Base-by-base conservation (phyloP, 2,888 invertebrate species). In the Agapostemon virescens region DNA sequence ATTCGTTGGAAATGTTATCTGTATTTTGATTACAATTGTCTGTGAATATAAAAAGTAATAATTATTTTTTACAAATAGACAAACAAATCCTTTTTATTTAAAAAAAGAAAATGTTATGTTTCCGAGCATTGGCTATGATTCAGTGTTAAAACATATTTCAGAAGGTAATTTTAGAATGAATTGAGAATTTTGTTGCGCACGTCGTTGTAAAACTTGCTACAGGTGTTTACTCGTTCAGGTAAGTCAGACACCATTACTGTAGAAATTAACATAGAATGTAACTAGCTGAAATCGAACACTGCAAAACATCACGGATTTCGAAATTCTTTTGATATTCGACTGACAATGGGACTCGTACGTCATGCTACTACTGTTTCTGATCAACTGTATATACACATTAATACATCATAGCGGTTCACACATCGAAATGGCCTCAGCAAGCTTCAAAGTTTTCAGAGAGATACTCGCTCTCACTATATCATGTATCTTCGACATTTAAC, bases 401-500 rank as follows among this genome's bases (percentile, higher is more conserved):
- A 49, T 66, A 15, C n/a, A 4, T 5, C 20, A 5, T 77, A 15
- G 36, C 17, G 5, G 33, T 61, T 36, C 42, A 33, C 49, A 13
- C 69, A 7, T 33, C 30, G 63, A 40, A 58, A 77, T 5, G 61
- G 69, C 66, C 73, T 73, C 33, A 36, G 58, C 13, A 7, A 79
- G 79, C 69, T 74, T 55, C 23, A 23, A 23, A 74, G 58, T 80
- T 40, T 64, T 64, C 13, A 73, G 66, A 36, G 52, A 11, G 79
- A 79, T 78, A 74, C 9, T 64, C 49, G 23, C 23, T 73, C 42
- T 61, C 52, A 15, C 38, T 64, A 64, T 67, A 42, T 63, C 45
- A 17, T 67, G 38, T 79, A 70, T 38, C 61, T 55, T 52, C 26
- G 61, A 71, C 68, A 71, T 68, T 68, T 79, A 79, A 74, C 40